These are phyloP conservation scores for Tachina grossa DNA, from an alignment of 2,888 invertebrate species.

Conservation along the genomic window DNA sequence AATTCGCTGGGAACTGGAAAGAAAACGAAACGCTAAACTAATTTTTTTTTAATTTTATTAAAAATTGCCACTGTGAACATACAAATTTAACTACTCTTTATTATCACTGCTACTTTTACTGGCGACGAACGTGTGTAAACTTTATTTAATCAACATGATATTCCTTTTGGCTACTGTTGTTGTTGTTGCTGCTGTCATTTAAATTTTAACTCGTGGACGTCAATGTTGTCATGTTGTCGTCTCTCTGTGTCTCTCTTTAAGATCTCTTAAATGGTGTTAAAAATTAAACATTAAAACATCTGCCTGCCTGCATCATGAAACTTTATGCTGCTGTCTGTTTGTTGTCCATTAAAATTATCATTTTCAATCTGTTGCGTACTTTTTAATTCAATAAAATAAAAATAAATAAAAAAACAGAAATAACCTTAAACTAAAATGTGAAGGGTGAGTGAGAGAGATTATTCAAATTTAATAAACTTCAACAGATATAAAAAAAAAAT, in stretches of 20 bases:
- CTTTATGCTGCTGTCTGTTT: constrained; percentile 12
- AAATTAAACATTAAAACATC: constrained; percentile 39
- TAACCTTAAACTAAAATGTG: not conserved
- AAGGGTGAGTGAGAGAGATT: constrained; percentile 24
- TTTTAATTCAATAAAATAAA: constrained; percentile 24
- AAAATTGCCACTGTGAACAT: constrained; percentile 36
- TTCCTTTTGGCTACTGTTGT: not conserved
- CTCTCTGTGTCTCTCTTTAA: not conserved
- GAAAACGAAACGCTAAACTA: not conserved
- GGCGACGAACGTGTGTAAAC: not conserved
- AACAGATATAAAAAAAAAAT: not conserved
- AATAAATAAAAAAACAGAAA: not conserved
- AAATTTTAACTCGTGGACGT: constrained; percentile 25
- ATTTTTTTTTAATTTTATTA: not conserved
- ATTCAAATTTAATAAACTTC: constrained; percentile 2
- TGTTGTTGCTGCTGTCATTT: not conserved
- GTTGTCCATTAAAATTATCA: constrained; percentile 29
- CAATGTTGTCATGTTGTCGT: not conserved
- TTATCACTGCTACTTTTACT: constrained; percentile 14
- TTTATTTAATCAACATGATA: constrained; percentile 31
- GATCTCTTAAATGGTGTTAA: constrained; percentile 45
- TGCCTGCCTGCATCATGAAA: constrained; percentile 27
- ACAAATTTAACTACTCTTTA: constrained; percentile 41
- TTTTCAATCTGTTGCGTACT: constrained; percentile 33
- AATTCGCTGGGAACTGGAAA: not conserved